phyloP scores from a whole-genome alignment of 2,888 invertebrate genomes.

The Lottia gigantea region DNA sequence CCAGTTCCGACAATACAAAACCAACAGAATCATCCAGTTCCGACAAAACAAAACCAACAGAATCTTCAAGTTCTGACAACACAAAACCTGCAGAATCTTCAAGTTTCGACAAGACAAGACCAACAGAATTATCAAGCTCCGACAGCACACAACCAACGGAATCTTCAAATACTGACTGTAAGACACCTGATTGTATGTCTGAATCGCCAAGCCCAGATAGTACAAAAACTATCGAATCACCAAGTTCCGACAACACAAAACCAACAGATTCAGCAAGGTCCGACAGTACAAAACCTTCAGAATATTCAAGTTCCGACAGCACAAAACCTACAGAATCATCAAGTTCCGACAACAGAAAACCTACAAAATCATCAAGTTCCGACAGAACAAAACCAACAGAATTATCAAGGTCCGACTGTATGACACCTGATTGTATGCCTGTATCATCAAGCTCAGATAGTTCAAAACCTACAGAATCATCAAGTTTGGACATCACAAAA shows the following conservation, averaged over 20 bases:
- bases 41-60: background rate
- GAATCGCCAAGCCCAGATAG: background rate
- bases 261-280: background rate
- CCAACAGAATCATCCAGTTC: no score
- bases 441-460: no score
- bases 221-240: background rate
- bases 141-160: background rate
- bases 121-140: background rate
- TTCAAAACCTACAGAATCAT: background rate
- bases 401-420: no score
- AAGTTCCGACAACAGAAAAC: background rate
- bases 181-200: background rate
- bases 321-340: conserved; percentile 8
- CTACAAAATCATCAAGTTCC: background rate
- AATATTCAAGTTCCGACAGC: background rate
- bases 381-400: background rate
- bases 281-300: background rate
- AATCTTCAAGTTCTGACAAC: background rate
- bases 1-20: no score
- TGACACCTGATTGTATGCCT: no score
- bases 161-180: background rate
- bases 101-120: background rate
- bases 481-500: background rate
- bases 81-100: background rate
- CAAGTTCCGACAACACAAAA: background rate